Percentiles rank a stretch among this genome's conserved stretches.
phyloP scores from a whole-genome alignment of 2,797 vertebrate genomes.

The Chiloscyllium punctatum region DNA sequence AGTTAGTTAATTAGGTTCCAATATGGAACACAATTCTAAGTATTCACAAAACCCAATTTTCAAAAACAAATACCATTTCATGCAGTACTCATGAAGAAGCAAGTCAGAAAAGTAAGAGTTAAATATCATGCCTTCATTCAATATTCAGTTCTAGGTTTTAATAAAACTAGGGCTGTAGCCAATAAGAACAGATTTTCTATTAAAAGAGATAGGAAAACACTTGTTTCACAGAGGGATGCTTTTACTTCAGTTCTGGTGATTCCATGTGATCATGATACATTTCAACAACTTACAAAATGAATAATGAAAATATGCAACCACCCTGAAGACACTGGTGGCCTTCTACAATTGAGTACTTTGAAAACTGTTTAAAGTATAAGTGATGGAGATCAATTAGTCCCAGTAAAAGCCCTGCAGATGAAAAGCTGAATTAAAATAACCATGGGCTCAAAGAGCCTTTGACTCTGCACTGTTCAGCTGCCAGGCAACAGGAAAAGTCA shows the following conservation, averaged over 20 bases:
- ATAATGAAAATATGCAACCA: not conserved
- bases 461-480: conserved; percentile 1
- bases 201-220: not conserved
- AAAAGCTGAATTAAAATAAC: not conserved
- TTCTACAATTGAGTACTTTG: not conserved
- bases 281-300: not conserved
- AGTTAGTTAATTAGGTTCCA: not conserved
- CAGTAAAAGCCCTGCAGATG: not conserved
- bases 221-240: not conserved
- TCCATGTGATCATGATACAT: not conserved
- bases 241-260: not conserved
- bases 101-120: not conserved
- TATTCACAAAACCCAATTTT: not conserved
- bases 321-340: not conserved
- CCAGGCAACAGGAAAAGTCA: not conserved
- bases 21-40: not conserved
- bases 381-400: not conserved
- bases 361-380: not conserved
- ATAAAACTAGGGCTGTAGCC: not conserved
- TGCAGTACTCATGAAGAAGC: not conserved
- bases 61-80: not conserved
- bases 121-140: not conserved
- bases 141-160: not conserved
- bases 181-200: not conserved
- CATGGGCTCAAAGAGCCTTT: not conserved